Evolutionary conservation across 2,797 vertebrate genomes (phyloP).

Genomic region (Chromis chromis): DNA sequence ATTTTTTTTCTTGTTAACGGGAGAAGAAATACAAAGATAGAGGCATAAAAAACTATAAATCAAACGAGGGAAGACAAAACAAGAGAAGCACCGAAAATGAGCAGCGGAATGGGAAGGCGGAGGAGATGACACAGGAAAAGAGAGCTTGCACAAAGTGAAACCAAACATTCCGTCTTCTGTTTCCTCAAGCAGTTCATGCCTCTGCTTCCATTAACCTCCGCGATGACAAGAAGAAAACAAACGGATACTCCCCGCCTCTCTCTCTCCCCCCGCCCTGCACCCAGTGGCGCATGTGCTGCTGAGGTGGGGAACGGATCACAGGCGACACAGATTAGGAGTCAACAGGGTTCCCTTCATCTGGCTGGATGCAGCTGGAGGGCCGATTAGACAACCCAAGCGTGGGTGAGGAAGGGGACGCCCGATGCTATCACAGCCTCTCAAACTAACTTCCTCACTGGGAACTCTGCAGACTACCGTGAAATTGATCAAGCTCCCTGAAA

Average conservation of each 20-base stretch:
- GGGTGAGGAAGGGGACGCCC: constrained; percentile 64
- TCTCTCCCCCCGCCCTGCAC: constrained; percentile 23
- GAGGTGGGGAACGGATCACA: constrained; percentile 75
- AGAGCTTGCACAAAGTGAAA: constrained; percentile 63
- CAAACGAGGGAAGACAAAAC: constrained; percentile 36
- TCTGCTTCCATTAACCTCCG: constrained; percentile 78
- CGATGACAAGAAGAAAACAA: constrained; percentile 76
- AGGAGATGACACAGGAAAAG: constrained; percentile 53
- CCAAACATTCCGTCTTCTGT: constrained; percentile 74
- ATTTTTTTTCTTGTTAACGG: constrained; percentile 24
- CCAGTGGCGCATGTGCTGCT: constrained; percentile 52
- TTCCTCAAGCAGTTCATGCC: constrained; percentile 72
- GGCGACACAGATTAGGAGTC: constrained; percentile 78
- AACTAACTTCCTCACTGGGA: constrained; percentile 67
- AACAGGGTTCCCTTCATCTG: constrained; percentile 76
- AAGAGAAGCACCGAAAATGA: constrained; percentile 19
- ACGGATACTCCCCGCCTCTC: constrained; percentile 51
- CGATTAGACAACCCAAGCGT: constrained; percentile 73
- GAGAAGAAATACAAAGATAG: constrained; percentile 23
- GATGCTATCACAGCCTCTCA: constrained; percentile 71
- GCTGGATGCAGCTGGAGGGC: constrained; percentile 76
- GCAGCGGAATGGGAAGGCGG: constrained; percentile 22
- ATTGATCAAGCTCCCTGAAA: constrained; percentile 73
- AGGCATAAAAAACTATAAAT: constrained; percentile 26
- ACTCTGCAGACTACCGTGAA: constrained; percentile 72